Percentiles rank a stretch among this genome's conserved stretches.
Evolutionary conservation across 2,113 vertebrate species (phyloP).

Genomic region (Seriola dumerili): DNA sequence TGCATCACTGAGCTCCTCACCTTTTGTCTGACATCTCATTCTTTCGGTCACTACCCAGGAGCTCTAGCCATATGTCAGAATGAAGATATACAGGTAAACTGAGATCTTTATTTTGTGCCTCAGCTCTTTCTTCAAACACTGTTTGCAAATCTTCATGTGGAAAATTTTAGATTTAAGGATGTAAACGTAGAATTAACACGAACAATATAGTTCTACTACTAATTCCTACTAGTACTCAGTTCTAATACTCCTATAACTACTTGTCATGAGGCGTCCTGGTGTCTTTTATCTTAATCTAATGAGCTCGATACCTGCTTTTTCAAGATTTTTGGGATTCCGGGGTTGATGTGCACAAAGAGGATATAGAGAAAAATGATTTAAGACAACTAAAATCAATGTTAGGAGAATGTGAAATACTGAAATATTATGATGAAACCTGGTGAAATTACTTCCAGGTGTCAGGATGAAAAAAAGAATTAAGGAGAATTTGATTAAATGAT

Average conservation of each 20-base stretch:
- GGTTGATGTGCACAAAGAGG: neutral
- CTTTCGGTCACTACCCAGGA: slow-evolving; percentile 25
- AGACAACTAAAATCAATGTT: slow-evolving; percentile 22
- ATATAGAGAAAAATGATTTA: slow-evolving; percentile 19
- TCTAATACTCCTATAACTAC: neutral
- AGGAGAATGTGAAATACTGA: slow-evolving; percentile 18
- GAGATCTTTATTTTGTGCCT: neutral
- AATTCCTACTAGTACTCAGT: too few species aligned
- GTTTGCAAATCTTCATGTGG: neutral
- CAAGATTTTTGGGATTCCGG: neutral
- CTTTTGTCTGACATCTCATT: slow-evolving; percentile 17
- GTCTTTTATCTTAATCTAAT: neutral
- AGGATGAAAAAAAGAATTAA: slow-evolving; percentile 34
- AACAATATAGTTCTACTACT: too few species aligned
- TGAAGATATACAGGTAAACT: neutral
- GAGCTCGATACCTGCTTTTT: neutral
- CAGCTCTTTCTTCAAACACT: neutral
- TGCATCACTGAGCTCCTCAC: slow-evolving; percentile 31
- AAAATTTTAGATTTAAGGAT: neutral
- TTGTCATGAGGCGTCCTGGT: neutral
- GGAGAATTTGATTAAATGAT: slow-evolving; percentile 49
- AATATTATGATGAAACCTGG: slow-evolving; percentile 57
- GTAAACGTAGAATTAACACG: too few species aligned
- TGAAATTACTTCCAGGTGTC: slow-evolving; percentile 61
- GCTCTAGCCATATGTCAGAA: neutral